Evolutionary conservation across 2,888 invertebrate genomes (phyloP).

Genomic region (Thera obeliscata): DNA sequence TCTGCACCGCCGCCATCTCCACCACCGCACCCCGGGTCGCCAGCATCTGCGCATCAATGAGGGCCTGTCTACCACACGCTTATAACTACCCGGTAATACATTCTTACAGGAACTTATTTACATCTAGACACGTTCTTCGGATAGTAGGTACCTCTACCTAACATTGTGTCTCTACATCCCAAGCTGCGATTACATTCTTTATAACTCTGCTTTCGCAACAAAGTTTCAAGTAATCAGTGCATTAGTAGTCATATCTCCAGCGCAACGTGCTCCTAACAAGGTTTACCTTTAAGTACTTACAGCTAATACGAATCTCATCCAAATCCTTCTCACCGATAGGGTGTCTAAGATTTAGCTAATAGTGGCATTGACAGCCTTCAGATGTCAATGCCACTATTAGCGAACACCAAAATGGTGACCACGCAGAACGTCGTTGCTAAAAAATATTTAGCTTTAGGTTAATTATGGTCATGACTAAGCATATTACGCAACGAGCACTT

Average conservation of each 20-base stretch:
- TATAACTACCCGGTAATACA: conserved; percentile 37
- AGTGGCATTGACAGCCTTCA: no score
- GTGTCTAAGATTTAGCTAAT: no score
- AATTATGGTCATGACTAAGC: no score
- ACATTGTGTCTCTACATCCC: conserved; percentile 10
- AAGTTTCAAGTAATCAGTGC: conserved; percentile 5
- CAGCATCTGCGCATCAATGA: conserved; percentile 73
- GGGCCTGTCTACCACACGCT: conserved; percentile 39
- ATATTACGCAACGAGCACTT: no score
- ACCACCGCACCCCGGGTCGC: conserved; percentile 69
- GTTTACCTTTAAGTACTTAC: neutral
- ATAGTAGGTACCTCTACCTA: neutral
- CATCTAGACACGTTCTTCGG: conserved; percentile 3
- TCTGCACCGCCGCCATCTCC: conserved; percentile 60
- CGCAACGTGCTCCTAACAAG: neutral
- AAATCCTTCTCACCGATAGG: no score
- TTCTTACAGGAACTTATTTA: conserved; percentile 10
- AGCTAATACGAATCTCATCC: neutral
- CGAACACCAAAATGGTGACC: no score
- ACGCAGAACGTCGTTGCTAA: no score
- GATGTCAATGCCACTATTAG: no score
- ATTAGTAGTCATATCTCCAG: neutral
- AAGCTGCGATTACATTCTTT: neutral
- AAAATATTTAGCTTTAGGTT: no score
- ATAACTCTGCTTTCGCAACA: conserved; percentile 6